phyloP scores from a whole-genome alignment of 2,797 vertebrate genomes.

The Cephalopachus bancanus region DNA sequence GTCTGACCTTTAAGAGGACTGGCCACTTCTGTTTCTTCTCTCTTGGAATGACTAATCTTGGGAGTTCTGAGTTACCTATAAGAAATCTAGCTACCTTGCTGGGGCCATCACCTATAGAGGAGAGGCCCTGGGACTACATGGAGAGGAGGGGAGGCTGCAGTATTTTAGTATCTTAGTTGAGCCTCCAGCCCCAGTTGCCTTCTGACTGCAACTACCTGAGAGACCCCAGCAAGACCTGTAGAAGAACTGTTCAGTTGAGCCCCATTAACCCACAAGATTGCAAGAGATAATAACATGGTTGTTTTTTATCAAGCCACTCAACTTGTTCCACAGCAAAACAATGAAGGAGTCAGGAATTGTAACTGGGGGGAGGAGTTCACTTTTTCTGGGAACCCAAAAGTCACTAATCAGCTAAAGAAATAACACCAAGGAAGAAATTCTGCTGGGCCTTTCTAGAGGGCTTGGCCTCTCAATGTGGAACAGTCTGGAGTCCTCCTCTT shows the following conservation, averaged over 20 bases:
- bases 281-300: neutral
- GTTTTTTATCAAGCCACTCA: neutral
- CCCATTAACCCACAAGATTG: neutral
- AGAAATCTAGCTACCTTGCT: neutral
- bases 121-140: neutral
- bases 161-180: neutral
- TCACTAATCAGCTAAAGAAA: conserved; percentile 33
- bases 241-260: neutral
- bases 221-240: neutral
- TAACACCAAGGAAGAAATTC: conserved; percentile 2
- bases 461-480: neutral
- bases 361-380: neutral
- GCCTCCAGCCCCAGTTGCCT: neutral
- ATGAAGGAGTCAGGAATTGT: neutral
- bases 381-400: neutral
- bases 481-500: neutral
- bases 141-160: neutral
- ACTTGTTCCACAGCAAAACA: neutral
- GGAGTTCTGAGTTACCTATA: neutral
- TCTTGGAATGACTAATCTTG: neutral
- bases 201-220: neutral
- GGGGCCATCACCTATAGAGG: neutral
- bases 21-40: neutral
- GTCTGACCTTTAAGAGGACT: neutral
- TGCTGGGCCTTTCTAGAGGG: neutral